Conservation (phyloP, 1,140 invertebrate genomes). For the Rhopalosiphum padi region DNA sequence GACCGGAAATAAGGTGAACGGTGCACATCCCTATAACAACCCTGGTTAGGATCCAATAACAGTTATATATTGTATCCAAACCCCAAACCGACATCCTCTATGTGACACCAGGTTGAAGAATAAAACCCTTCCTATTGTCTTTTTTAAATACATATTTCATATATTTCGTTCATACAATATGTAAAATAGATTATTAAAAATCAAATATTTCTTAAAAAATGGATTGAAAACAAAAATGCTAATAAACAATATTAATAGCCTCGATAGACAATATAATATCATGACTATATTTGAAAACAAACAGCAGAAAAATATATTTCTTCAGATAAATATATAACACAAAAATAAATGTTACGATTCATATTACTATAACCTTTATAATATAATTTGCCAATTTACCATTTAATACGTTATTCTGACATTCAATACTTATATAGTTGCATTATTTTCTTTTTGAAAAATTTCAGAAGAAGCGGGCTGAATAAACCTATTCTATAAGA, state of each 20-base stretch:
- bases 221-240: no score
- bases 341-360: neutral
- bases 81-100: conserved; percentile 42
- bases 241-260: no score
- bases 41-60: conserved; percentile 28
- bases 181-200: neutral
- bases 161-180: neutral
- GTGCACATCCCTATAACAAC: conserved; percentile 33
- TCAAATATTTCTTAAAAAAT: neutral
- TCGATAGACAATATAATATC: no score
- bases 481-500: neutral
- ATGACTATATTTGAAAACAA: no score
- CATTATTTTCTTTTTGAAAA: neutral
- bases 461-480: neutral
- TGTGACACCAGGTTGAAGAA: neutral
- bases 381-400: neutral
- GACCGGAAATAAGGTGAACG: conserved; percentile 52
- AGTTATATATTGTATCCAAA: neutral
- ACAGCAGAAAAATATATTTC: neutral
- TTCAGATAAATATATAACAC: neutral
- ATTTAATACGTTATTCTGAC: neutral
- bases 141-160: neutral
- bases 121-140: neutral
- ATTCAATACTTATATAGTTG: neutral
- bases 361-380: neutral